These are phyloP conservation scores for Mycteria americana DNA, from an alignment of 2,797 vertebrate species.

Conservation along the genomic window DNA sequence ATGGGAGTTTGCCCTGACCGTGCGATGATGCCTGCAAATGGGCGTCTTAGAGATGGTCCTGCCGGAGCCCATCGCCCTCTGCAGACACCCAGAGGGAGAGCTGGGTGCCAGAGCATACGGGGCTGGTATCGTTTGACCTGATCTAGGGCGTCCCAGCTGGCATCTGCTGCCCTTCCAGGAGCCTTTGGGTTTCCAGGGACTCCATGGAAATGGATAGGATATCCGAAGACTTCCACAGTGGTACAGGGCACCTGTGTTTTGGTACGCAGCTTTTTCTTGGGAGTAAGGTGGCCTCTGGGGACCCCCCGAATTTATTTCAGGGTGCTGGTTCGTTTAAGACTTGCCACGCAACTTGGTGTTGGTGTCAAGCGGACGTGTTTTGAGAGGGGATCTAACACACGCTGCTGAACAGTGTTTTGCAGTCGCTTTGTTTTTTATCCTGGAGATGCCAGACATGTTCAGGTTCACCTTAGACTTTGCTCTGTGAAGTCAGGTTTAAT, in stretches of 20 bases:
- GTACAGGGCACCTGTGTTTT: neutral
- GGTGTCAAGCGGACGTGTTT: neutral
- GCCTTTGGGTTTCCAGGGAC: neutral
- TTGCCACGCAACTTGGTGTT: too few relatives aligned
- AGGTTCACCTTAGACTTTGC: neutral
- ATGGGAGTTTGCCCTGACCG: neutral
- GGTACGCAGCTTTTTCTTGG: neutral
- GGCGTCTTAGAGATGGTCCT: neutral
- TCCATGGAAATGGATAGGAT: neutral
- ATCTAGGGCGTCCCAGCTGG: neutral
- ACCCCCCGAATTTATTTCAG: neutral
- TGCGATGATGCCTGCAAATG: neutral
- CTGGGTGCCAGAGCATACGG: neutral
- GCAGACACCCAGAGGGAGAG: neutral
- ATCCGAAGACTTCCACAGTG: too few relatives aligned
- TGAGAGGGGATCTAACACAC: neutral
- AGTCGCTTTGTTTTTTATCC: neutral
- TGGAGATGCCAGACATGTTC: neutral
- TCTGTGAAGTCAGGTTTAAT: neutral
- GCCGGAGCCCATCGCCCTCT: neutral
- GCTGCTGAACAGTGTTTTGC: neutral
- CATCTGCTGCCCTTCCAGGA: neutral
- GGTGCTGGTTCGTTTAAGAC: neutral
- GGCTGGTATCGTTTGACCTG: neutral
- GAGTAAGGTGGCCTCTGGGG: neutral